These are phyloP conservation scores for Propithecus deckenii DNA, from an alignment of 2,797 vertebrate genomes.

Conservation along the genomic window DNA sequence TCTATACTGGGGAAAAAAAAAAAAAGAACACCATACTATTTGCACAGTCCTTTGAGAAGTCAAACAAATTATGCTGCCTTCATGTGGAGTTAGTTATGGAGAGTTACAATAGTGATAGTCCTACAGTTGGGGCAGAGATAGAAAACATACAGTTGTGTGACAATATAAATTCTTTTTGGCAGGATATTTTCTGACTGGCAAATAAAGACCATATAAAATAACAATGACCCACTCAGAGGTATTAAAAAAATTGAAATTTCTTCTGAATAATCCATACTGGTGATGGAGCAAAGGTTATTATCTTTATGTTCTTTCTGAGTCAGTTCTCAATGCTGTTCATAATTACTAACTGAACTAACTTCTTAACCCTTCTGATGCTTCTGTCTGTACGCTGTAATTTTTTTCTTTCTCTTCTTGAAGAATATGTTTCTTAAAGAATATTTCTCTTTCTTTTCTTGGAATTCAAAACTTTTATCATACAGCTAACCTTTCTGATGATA, in stretches of 20 bases:
- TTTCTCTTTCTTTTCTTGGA: not conserved
- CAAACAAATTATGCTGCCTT: not conserved
- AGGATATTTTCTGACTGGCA: not conserved
- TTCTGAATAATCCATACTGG: not conserved
- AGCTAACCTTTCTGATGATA: not conserved
- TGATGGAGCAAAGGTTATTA: not conserved
- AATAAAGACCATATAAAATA: slow-evolving; percentile 53
- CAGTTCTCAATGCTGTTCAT: not conserved
- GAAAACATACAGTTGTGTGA: not conserved
- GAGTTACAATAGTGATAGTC: slow-evolving; percentile 16
- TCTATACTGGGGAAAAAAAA: not conserved
- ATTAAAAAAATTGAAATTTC: slow-evolving; percentile 31
- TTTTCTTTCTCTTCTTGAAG: not conserved
- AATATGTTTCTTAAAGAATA: not conserved
- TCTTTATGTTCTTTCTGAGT: slow-evolving; percentile 14
- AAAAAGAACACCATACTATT: not conserved
- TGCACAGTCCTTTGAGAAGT: slow-evolving; percentile 12
- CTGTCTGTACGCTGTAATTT: not conserved
- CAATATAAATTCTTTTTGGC: not conserved
- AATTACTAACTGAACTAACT: slow-evolving; percentile 31
- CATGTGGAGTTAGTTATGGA: not conserved
- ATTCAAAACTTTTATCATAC: not conserved
- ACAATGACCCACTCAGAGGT: not conserved
- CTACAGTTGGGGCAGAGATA: not conserved
- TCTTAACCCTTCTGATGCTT: not conserved